phyloP scores from a whole-genome alignment of 2,797 vertebrate genomes.

The Aplochiton taeniatus region DNA sequence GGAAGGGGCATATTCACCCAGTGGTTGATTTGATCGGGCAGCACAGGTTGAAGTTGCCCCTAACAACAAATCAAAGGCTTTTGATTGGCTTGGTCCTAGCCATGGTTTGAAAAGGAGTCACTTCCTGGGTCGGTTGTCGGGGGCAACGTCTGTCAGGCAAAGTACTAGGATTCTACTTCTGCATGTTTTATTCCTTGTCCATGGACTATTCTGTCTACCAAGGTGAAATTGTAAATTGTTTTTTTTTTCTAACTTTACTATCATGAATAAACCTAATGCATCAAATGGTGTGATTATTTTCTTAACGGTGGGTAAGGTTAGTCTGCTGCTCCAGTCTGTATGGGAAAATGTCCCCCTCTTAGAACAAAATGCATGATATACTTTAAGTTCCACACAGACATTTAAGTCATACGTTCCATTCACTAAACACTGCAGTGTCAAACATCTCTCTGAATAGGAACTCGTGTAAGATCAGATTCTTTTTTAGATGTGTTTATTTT shows the following conservation, averaged over 20 bases:
- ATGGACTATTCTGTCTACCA: constrained; percentile 10
- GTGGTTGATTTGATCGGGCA: background rate
- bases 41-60: constrained; percentile 15
- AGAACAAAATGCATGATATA: too few relatives aligned
- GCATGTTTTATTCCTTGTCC: constrained; percentile 39
- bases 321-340: too few relatives aligned
- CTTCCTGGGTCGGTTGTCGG: background rate
- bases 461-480: constrained; percentile 15
- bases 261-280: constrained; percentile 58
- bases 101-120: constrained; percentile 20
- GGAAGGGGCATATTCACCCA: background rate
- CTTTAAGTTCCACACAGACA: too few relatives aligned
- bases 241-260: constrained; percentile 61
- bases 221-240: constrained; percentile 25
- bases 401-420: too few relatives aligned
- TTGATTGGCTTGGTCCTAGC: constrained; percentile 2
- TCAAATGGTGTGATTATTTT: constrained; percentile 25
- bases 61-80: constrained; percentile 9
- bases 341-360: too few relatives aligned
- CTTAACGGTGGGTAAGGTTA: too few relatives aligned
- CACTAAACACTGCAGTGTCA: too few relatives aligned
- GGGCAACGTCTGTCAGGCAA: background rate
- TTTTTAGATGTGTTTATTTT: constrained; percentile 75
- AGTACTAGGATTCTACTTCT: background rate
- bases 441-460: too few relatives aligned